These are phyloP conservation scores for Chroicocephalus ridibundus DNA, from an alignment of 2,113 vertebrate genomes.

Conservation along the genomic window DNA sequence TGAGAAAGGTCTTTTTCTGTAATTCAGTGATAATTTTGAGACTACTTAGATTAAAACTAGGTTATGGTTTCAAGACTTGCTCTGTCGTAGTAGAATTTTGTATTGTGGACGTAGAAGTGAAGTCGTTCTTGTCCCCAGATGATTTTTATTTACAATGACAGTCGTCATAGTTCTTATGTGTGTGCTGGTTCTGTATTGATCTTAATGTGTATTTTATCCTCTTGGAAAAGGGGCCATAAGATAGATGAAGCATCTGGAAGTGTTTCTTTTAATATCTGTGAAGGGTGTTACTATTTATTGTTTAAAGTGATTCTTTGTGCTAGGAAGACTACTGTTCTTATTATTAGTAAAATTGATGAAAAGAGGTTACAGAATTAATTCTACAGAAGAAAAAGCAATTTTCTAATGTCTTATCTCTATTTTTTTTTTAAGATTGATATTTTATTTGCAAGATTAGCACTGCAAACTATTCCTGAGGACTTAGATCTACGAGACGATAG, in stretches of 20 bases:
- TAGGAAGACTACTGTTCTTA: not conserved
- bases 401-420: not conserved
- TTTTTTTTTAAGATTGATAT: slow-evolving; percentile 88
- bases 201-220: not conserved
- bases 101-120: not conserved
- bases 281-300: not conserved
- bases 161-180: not conserved
- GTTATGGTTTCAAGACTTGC: not conserved
- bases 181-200: not conserved
- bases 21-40: not conserved
- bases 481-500: slow-evolving; percentile 87
- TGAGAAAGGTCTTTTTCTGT: not conserved
- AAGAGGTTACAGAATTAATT: not conserved
- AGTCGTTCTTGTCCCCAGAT: not conserved
- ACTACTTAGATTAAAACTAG: not conserved
- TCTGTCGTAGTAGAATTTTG: not conserved
- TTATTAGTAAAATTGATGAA: not conserved
- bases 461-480: slow-evolving; percentile 88
- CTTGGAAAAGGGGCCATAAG: not conserved
- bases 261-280: not conserved
- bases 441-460: slow-evolving; percentile 87
- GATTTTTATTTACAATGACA: not conserved
- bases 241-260: not conserved
- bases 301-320: not conserved
- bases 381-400: not conserved